Evolutionary conservation across 2,797 vertebrate species (phyloP), one percentile per base, ranked within the genome.

Genomic region (Synaphobranchus kaupii): DNA sequence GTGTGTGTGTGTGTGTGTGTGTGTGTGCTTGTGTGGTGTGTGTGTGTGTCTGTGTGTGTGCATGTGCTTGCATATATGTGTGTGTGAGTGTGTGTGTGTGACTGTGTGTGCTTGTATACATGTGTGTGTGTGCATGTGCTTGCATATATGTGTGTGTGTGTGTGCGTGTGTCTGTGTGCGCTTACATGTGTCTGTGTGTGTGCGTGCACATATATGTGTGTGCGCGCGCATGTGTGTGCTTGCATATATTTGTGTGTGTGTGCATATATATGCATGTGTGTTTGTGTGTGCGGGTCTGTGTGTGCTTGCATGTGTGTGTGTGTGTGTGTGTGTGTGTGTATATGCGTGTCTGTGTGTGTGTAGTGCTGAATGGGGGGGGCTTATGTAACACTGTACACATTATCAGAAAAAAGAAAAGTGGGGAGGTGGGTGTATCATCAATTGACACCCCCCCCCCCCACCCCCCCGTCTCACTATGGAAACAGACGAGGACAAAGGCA

Each of bases 321-420:
- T 34, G 28, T 71, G 28, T 71, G 28, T 71, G 28, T 58, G 10
- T 12, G 31, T 34, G 10, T 28, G 31, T 31, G 0, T 73, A 17
- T 13, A 28, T 34, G 31, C 20, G 68, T 13, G 68, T 34, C 12
- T 34, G 31, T 34, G 31, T 76, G 44, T 80, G 76, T 44, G 39
- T 44, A n/a, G 22, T 22, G 44, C 22, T 20, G 76, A 17, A 54
- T 63, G 87, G 88, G 90, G 81, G 81, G 47, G 78, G 86, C 80
- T 85, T 71, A 71, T 52, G 66, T 47, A 68, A 85, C 66, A 31
- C 63, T 50, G 39, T 85, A 25, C 60, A 78, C 78, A 78, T 56
- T 50, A 86, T 86, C 44, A 78, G 50, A 44, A 78, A 73, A 54
- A 83, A 56, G 28, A 83, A 56, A 83, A 56, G 6, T 52, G 50